These are phyloP conservation scores for Limulus polyphemus DNA, from an alignment of 2,888 invertebrate species.

Conservation along the genomic window DNA sequence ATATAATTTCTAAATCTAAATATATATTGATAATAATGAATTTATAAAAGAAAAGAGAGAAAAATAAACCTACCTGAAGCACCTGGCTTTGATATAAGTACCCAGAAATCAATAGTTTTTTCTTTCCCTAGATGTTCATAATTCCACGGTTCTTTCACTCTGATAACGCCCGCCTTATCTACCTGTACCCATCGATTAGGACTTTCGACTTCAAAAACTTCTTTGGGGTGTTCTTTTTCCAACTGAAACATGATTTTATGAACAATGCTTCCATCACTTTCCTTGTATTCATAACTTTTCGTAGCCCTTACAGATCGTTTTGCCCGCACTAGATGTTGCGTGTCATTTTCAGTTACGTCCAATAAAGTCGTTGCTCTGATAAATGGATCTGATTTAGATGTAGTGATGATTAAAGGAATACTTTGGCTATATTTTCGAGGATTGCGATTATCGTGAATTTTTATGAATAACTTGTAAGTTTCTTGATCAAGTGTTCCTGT, in stretches of 20 bases:
- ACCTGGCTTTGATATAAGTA: slow-evolving; percentile 78
- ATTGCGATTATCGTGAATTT: slow-evolving; percentile 67
- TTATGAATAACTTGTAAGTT: slow-evolving; percentile 56
- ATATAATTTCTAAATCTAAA: too few species aligned
- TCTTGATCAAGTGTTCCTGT: slow-evolving; percentile 45
- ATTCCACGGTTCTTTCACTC: slow-evolving; percentile 92
- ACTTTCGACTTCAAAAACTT: slow-evolving; percentile 65
- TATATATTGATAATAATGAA: too few species aligned
- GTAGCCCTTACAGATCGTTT: slow-evolving; percentile 55
- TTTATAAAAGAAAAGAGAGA: neutral
- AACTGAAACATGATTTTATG: slow-evolving; percentile 76
- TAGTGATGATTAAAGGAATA: slow-evolving; percentile 15
- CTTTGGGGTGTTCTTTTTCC: slow-evolving; percentile 81
- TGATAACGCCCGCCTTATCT: slow-evolving; percentile 76
- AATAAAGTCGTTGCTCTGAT: slow-evolving; percentile 8
- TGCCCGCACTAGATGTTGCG: slow-evolving; percentile 1
- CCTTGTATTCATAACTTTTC: slow-evolving; percentile 68
- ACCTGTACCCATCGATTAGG: slow-evolving; percentile 89
- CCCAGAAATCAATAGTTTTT: slow-evolving; percentile 92
- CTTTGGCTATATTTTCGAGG: slow-evolving; percentile 15
- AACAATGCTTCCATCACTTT: slow-evolving; percentile 76
- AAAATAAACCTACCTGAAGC: slow-evolving; percentile 52
- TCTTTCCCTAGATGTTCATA: slow-evolving; percentile 85
- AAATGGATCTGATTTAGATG: slow-evolving; percentile 7
- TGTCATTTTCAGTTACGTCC: neutral